phyloP scores from a whole-genome alignment of 2,113 vertebrate species.

The Falcunculus frontatus region DNA sequence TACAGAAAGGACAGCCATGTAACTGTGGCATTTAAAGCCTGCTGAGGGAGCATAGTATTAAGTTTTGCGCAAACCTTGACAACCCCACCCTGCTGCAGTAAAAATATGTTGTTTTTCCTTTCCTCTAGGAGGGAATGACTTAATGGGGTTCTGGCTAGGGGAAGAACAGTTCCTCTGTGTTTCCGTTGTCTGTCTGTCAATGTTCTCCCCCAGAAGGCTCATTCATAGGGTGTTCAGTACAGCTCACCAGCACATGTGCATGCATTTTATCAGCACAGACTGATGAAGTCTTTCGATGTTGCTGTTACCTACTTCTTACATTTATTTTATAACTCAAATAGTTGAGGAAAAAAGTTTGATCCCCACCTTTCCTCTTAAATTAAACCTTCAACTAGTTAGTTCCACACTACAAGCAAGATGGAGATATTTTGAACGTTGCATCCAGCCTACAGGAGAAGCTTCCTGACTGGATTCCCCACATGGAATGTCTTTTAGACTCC shows the following conservation, averaged over 20 bases:
- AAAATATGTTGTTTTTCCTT: conserved; percentile 23
- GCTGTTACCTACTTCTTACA: neutral
- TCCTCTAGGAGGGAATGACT: neutral
- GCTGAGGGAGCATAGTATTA: neutral
- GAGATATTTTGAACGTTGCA: neutral
- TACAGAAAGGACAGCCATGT: neutral
- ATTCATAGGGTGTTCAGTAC: fast-evolving
- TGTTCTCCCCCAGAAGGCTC: neutral
- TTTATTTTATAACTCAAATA: neutral
- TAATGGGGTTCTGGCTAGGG: neutral
- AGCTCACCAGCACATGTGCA: neutral
- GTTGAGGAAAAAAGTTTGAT: neutral
- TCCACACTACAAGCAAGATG: neutral
- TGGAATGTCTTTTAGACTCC: neutral
- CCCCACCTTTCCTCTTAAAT: neutral
- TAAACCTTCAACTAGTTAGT: neutral
- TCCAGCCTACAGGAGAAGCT: neutral
- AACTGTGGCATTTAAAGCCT: conserved; percentile 9
- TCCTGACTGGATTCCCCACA: neutral
- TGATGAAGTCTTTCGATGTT: neutral
- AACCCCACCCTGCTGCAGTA: conserved; percentile 14
- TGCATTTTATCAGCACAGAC: neutral
- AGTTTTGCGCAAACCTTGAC: neutral
- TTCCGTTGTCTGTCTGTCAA: neutral
- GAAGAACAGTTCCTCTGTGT: neutral